These are phyloP conservation scores for Cryptocheilus praepositus DNA, from an alignment of 2,888 invertebrate genomes.

Conservation along the genomic window DNA sequence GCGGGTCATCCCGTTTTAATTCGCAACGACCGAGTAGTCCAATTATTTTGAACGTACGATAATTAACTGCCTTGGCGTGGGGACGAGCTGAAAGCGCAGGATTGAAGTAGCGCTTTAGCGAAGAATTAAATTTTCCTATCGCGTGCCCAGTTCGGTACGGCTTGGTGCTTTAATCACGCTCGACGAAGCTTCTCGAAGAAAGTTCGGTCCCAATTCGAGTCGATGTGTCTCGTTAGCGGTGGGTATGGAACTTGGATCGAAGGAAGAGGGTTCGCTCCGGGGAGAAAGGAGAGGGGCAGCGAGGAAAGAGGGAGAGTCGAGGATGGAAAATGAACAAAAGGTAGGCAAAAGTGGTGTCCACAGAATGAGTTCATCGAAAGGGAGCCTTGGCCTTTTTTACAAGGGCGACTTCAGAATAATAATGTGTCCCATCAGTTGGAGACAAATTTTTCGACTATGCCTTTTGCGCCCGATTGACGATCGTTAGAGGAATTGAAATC, in stretches of 20 bases:
- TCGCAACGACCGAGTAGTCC: constrained; percentile 34
- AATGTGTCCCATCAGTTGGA: constrained; percentile 36
- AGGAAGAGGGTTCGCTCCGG: constrained; percentile 8
- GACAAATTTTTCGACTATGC: constrained; percentile 18
- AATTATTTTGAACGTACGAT: constrained; percentile 50
- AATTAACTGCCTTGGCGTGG: constrained; percentile 48
- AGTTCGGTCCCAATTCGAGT: constrained; percentile 54
- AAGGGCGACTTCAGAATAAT: constrained; percentile 40
- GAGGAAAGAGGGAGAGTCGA: constrained; percentile 35
- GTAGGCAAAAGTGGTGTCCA: constrained; percentile 15
- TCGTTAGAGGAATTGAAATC: constrained; percentile 22
- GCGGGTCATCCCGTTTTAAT: constrained; percentile 40
- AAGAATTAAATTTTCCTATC: constrained; percentile 69
- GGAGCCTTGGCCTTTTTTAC: constrained; percentile 17
- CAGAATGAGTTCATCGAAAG: constrained; percentile 23
- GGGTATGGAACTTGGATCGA: constrained; percentile 15
- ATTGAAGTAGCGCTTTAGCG: constrained; percentile 57
- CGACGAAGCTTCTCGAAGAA: constrained; percentile 58
- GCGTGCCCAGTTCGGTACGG: constrained; percentile 59
- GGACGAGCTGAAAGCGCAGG: constrained; percentile 30
- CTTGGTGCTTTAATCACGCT: constrained; percentile 59
- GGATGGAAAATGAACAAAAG: constrained; percentile 39
- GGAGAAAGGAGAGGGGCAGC: neutral
- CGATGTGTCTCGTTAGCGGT: constrained; percentile 62
- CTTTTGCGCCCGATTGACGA: neutral